phyloP scores from a whole-genome alignment of 1,140 invertebrate species.

The Pissodes strobi region DNA sequence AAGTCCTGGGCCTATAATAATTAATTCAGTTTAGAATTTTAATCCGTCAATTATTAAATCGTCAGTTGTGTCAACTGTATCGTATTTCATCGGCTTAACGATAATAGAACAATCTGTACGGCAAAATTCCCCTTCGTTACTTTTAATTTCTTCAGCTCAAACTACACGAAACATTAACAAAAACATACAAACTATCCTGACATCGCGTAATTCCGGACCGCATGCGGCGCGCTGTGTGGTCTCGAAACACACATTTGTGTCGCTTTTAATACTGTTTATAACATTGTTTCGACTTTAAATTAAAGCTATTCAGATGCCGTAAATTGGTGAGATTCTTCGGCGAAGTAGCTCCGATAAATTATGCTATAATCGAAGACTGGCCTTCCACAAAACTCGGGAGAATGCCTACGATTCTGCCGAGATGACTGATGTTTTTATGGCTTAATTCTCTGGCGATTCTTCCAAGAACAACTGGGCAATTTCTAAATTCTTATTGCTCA shows the following conservation, averaged over 20 bases:
- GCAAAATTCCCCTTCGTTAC: no score
- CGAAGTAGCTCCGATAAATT: slow-evolving; percentile 8
- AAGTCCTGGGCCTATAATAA: no score
- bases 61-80: no score
- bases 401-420: not conserved
- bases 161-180: not conserved
- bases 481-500: not conserved
- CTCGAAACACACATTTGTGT: slow-evolving; percentile 5
- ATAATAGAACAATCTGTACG: no score
- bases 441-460: not conserved
- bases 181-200: no score
- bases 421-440: slow-evolving; percentile 4
- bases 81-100: no score
- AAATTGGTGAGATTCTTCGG: slow-evolving; percentile 7
- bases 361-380: not conserved
- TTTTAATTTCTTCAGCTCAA: not conserved
- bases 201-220: no score
- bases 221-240: not conserved
- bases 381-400: not conserved
- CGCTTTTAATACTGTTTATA: slow-evolving; percentile 8
- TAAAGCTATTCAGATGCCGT: slow-evolving; percentile 10
- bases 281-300: slow-evolving; percentile 9
- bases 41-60: no score
- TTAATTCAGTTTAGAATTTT: no score
- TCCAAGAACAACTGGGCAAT: not conserved